Evolutionary conservation across 1,140 invertebrate genomes (phyloP).

Genomic region (Achroia grisella): DNA sequence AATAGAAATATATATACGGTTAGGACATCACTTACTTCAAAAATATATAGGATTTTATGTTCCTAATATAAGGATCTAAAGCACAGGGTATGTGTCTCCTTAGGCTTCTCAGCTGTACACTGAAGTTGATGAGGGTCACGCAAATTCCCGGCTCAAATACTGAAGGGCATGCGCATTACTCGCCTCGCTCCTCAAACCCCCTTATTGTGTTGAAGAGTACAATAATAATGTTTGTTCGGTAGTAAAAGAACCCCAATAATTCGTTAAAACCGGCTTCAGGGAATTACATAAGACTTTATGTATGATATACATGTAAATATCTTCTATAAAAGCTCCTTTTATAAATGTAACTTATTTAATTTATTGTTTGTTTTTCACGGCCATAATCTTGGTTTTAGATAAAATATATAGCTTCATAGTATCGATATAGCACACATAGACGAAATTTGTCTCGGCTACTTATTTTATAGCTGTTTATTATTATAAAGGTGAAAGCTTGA

Average conservation of each 20-base stretch:
- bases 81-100: slow-evolving; percentile 33
- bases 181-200: slow-evolving; percentile 44
- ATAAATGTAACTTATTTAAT: too few relatives aligned
- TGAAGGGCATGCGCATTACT: slow-evolving; percentile 54
- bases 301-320: too few relatives aligned
- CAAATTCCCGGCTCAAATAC: slow-evolving; percentile 27
- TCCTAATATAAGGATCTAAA: slow-evolving; percentile 32
- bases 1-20: too few relatives aligned
- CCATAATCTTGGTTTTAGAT: too few relatives aligned
- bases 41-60: slow-evolving; percentile 55
- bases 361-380: too few relatives aligned
- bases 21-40: slow-evolving; percentile 62
- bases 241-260: slow-evolving; percentile 30
- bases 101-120: slow-evolving; percentile 52
- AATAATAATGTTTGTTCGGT: slow-evolving; percentile 31
- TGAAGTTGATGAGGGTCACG: slow-evolving; percentile 50
- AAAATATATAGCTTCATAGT: too few relatives aligned
- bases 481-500: too few relatives aligned
- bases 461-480: too few relatives aligned
- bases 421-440: too few relatives aligned
- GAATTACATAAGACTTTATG: too few relatives aligned
- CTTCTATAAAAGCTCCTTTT: too few relatives aligned
- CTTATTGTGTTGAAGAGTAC: slow-evolving; percentile 13
- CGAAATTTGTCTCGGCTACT: too few relatives aligned
- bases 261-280: slow-evolving; percentile 9